Base-by-base conservation (phyloP, 2,113 vertebrate species). In the Hypomesus transpacificus region DNA sequence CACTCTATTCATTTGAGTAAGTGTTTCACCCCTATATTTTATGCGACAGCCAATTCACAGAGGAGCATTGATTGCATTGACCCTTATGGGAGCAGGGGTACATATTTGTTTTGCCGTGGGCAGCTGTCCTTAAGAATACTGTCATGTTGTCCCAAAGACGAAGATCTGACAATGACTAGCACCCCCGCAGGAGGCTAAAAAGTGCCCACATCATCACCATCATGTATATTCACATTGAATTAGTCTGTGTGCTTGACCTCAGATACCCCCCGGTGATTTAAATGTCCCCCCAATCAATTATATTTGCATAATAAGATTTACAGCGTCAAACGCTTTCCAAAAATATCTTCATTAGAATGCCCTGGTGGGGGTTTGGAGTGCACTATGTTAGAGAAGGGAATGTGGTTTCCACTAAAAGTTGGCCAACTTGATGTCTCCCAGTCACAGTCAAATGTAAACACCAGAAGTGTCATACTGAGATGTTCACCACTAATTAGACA, bases 281-380 rank as follows among this genome's bases (percentile, higher is more conserved):
- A 82, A 83, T 70, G 73, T 63, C 69, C 64, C 64, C 68, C 9
- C 62, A 70, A 76, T 80, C 74, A 76, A 74, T 84, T 7, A 3
- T 61, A 83, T 87, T 87, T 75, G 76, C 84, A 87, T 87, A 90
- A 88, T 86, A 62, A 80, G 76, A 83, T 90, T 84, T 83, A 71
- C 79, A 80, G 78, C 80, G 82, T 82, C 76, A 81, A 75, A 79
- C 7, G 50, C 75, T 74, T 59, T 66, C 82, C 84, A 74, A 71
- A 78, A 78, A 66, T 65, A 62, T 58, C 20, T 54, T 75, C 9
- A 9, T 63, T 59, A 31, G 24, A 66, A 53, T 64, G n/a, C 5
- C 16, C 68, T 7, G 39, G 59, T 81, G 68, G 80, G 75, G 73
- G 68, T 52, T 65, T 8, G 17, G 14, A 64, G 7, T 17, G 31